A percentile compares a stretch with the other conserved stretches of the same genome.
Conservation (phyloP, 2,113 vertebrate species). For the Heptranchias perlo region DNA sequence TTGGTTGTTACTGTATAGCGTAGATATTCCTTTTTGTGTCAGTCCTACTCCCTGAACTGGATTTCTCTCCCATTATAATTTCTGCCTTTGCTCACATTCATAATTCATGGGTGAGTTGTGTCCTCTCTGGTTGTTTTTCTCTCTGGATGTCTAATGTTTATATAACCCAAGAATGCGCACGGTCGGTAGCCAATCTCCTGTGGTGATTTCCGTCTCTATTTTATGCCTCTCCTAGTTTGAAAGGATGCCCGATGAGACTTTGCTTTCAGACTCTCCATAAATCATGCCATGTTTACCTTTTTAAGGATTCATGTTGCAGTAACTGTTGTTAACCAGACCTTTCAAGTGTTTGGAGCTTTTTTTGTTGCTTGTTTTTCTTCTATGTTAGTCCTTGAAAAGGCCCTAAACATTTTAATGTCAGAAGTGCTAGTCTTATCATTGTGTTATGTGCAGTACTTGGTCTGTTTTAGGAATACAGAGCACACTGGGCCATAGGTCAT, state of each 20-base stretch:
- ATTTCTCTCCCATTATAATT: neutral
- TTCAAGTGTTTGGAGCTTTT: neutral
- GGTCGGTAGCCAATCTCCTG: neutral
- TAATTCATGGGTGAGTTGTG: neutral
- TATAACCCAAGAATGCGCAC: neutral
- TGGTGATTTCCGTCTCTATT: neutral
- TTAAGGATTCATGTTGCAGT: conserved; percentile 1
- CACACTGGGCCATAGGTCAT: neutral
- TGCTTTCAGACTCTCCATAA: conserved; percentile 10
- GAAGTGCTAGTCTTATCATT: neutral
- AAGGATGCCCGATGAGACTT: neutral
- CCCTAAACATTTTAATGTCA: neutral
- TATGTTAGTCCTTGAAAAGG: neutral
- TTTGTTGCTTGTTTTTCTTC: neutral
- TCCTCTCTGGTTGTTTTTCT: neutral
- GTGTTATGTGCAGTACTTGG: neutral
- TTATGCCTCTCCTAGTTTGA: neutral
- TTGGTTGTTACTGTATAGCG: neutral
- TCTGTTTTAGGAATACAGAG: neutral
- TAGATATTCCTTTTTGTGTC: neutral
- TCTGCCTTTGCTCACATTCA: neutral
- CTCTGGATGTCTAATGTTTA: conserved; percentile 6
- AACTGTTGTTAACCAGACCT: neutral
- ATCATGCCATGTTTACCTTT: neutral
- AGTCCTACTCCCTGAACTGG: neutral